Percentiles rank a stretch among this genome's conserved stretches.
Conservation (phyloP, 1,140 invertebrate genomes). For the Mya arenaria region DNA sequence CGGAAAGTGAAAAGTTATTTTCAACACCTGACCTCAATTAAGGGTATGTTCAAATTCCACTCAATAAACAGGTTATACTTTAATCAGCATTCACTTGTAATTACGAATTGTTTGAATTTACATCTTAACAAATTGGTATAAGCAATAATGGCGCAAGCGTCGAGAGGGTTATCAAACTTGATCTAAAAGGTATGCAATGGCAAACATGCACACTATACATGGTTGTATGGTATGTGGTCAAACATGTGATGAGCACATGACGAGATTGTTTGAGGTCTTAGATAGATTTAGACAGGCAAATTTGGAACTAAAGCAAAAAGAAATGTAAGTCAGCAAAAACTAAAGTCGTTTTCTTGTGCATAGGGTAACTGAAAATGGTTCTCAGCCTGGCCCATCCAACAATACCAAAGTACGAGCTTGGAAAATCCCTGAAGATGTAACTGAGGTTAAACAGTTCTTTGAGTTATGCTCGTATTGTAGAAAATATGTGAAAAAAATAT, state of each 20-base stretch:
- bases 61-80: not conserved
- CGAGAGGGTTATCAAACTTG: not conserved
- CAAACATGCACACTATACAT: slow-evolving; percentile 16
- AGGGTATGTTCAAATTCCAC: not conserved
- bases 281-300: not conserved
- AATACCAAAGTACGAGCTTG: not conserved
- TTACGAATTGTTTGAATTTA: not conserved
- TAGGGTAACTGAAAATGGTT: not conserved
- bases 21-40: not conserved
- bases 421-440: not conserved
- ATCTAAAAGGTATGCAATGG: slow-evolving; percentile 8
- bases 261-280: not conserved
- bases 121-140: not conserved
- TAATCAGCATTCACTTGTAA: not conserved
- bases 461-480: slow-evolving; percentile 4
- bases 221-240: slow-evolving; percentile 5
- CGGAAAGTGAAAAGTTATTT: not conserved
- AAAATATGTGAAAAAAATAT: slow-evolving; percentile 8
- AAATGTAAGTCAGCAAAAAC: not conserved
- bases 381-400: not conserved
- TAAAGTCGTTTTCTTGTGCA: not conserved
- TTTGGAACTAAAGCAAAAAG: not conserved
- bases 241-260: not conserved
- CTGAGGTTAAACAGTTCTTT: slow-evolving; percentile 10
- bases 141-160: not conserved